Base-by-base conservation (phyloP, 2,888 invertebrate genomes). In the Lordiphosa fenestrarum region DNA sequence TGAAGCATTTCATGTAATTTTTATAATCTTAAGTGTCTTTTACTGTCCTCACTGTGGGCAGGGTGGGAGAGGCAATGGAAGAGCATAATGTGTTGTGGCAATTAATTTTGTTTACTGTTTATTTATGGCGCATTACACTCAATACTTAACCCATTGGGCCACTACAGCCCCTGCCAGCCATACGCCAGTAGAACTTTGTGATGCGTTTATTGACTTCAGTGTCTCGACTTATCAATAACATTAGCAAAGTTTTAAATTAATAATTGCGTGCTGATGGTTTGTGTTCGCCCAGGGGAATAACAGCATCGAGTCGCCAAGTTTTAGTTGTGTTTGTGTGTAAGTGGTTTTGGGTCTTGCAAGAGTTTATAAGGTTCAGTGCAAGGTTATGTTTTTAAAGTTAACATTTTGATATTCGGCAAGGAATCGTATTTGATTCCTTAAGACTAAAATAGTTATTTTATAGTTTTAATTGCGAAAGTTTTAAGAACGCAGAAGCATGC, bases 21-120 rank as follows among this genome's bases (percentile, higher is more conserved):
- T 66, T 59, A 69, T 76, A 80, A 67, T 83, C 73, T 70, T 56
- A 59, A 83, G 73, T 70, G 73, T 46, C 40, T 57, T 56, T 69
- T 53, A 64, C 52, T 68, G 59, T 54, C 44, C 51, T 6, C 25
- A 40, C 9, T 49, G 40, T 19, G 15, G 36, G 25, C 30, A 37
- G 38, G 30, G 7, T 37, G 46, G 1, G 6, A 1, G 6, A 6
- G 25, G 0, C 7, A 6, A 25, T 25, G 25, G 7, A 25, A 7
- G 25, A 25, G 25, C 25, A 25, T 51, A 58, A 56, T 48, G 47
- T 33, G 39, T 9, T n/a, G 39, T 23, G 46, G 12, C 60, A 82
- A 65, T 77, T 77, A 69, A 66, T 62, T 58, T 55, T 52, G 60
- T 49, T 62, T 53, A 60, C 53, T 62, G 59, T 46, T 35, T 35